Base-by-base conservation (phyloP, 2,888 invertebrate genomes). In the Keiferia lycopersicella region DNA sequence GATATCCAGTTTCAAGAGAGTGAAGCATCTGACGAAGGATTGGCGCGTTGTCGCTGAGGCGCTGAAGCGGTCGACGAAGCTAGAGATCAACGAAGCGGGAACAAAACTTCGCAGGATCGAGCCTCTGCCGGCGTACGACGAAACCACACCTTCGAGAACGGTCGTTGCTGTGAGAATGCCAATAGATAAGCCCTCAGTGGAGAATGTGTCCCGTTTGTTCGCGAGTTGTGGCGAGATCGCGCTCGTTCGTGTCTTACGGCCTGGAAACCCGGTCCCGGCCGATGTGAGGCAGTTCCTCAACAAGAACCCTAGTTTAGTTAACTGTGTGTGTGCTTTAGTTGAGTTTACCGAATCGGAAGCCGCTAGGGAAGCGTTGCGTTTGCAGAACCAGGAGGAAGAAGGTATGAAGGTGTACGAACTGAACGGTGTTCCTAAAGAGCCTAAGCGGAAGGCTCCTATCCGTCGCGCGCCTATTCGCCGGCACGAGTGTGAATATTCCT, bases 1-100 rank as follows among this genome's bases (percentile, higher is more conserved):
- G 65, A 97, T 99, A 71, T 97, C 98, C 14, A 98, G 98, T 78
- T 98, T 99, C 84, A 98, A 98, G 81, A 94, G 98, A 68, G 98
- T 99, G 53, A 98, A 98, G 77, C 97, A 98, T 78, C 89, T 98
- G 65, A 97, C 98, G 14, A 96, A 97, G 81, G 98, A 98, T 82
- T 98, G 98, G 96, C 93, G 97, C 69, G 96, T 96, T 22, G 98
- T 98, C 11, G 98, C 98, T 0, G 95, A 96, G 77, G 96, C 98
- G 39, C 91, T 98, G 69, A 93, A 94, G 72, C 92, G 94, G 48
- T 96, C 96, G 50, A 94, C 93, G 18, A 95, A 95, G 73, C 92
- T 98, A 70, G 96, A 98, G 87, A 95, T 99, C 61, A 98, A 98
- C 83, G 96, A 97, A 67, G 94, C 95, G 67, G 97, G 97, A 26